These are phyloP conservation scores for Limnephilus lunatus DNA, from an alignment of 2,888 invertebrate genomes.

Conservation along the genomic window DNA sequence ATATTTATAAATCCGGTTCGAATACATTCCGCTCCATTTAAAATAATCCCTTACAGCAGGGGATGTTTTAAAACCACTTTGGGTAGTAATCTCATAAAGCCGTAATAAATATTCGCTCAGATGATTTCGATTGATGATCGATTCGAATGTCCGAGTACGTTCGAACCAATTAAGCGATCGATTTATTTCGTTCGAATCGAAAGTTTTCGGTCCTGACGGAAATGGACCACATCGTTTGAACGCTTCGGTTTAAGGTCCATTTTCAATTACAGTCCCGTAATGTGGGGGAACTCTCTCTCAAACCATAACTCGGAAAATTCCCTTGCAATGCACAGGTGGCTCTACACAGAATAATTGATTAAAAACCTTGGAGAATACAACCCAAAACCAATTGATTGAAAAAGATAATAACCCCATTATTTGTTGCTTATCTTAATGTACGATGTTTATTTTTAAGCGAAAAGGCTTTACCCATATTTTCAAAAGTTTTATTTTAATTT, in stretches of 20 bases:
- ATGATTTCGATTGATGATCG: conserved; percentile 32
- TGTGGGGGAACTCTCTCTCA: conserved; percentile 29
- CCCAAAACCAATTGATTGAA: not conserved
- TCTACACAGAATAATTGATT: not conserved
- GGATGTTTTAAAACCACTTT: conserved; percentile 35
- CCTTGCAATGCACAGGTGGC: conserved; percentile 16
- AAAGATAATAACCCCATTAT: not conserved
- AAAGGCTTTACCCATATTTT: not conserved
- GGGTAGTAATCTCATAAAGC: conserved; percentile 48
- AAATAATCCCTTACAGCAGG: conserved; percentile 29
- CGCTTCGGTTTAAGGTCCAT: conserved; percentile 52
- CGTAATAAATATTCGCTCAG: conserved; percentile 50
- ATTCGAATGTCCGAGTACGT: not conserved
- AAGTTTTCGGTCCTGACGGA: conserved; percentile 46
- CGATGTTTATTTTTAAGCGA: not conserved
- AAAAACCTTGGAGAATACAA: not conserved
- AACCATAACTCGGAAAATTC: conserved; percentile 8
- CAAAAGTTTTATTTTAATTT: not conserved
- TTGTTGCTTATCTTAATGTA: not conserved
- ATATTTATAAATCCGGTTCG: not conserved
- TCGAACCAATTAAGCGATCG: conserved; percentile 58
- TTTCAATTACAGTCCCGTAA: conserved; percentile 62
- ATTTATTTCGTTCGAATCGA: conserved; percentile 50
- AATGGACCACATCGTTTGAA: conserved; percentile 44
- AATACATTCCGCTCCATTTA: conserved; percentile 42